These are phyloP conservation scores for Anabas testudineus DNA, from an alignment of 2,797 vertebrate species.

Conservation along the genomic window DNA sequence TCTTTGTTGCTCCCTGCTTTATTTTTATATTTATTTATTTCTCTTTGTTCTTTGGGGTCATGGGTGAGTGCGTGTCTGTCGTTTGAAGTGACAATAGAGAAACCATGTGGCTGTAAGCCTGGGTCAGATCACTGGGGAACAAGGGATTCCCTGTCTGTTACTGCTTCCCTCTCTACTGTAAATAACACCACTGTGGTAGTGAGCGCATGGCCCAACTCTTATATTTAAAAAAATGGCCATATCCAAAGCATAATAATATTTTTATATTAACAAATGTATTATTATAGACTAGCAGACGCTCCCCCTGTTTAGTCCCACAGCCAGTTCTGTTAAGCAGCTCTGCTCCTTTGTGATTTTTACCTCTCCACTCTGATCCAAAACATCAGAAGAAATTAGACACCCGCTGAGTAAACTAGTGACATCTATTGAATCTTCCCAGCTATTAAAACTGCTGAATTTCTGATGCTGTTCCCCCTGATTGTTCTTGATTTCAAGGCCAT, in stretches of 20 bases:
- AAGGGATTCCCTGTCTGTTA: slow-evolving; percentile 27
- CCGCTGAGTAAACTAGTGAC: slow-evolving; percentile 45
- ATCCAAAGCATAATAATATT: background rate
- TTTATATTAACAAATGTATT: no score
- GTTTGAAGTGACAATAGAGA: slow-evolving; percentile 53
- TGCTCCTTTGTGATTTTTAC: slow-evolving; percentile 17
- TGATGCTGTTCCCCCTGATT: slow-evolving; percentile 5
- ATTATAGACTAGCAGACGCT: no score
- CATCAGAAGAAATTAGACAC: slow-evolving; percentile 30
- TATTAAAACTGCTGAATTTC: slow-evolving; percentile 18
- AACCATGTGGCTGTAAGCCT: slow-evolving; percentile 39
- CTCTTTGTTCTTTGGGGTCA: slow-evolving; percentile 28
- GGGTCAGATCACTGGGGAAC: slow-evolving; percentile 30
- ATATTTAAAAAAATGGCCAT: background rate
- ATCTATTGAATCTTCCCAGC: slow-evolving; percentile 13
- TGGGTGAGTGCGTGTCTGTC: slow-evolving; percentile 15
- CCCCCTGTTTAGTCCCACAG: no score
- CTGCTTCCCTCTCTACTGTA: background rate
- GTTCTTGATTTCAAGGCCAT: slow-evolving; percentile 22
- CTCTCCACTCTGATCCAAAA: slow-evolving; percentile 40
- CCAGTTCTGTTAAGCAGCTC: background rate
- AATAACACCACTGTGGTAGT: background rate
- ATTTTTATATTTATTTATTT: slow-evolving; percentile 9
- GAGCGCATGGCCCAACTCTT: background rate
- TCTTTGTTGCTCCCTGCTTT: slow-evolving; percentile 16